A percentile compares a stretch with the other conserved stretches of the same genome.
phyloP scores from a whole-genome alignment of 1,140 invertebrate species.

The Drosophila pseudoananassae region DNA sequence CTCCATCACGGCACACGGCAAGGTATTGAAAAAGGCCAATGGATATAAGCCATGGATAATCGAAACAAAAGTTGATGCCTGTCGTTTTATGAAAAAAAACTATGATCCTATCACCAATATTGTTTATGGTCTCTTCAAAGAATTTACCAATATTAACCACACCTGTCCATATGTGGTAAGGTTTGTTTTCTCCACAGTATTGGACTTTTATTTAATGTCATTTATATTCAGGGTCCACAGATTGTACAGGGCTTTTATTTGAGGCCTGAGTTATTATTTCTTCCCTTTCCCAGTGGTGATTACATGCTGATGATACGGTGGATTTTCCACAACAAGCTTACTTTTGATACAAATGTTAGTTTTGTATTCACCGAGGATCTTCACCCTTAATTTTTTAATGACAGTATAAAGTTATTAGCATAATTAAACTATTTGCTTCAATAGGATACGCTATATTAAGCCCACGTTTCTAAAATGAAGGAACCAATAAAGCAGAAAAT shows the following conservation, averaged over 20 bases:
- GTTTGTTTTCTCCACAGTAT: neutral
- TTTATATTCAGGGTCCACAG: slow-evolving; percentile 20
- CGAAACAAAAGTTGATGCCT: slow-evolving; percentile 1
- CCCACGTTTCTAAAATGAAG: too few species aligned
- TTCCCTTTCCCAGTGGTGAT: slow-evolving; percentile 16
- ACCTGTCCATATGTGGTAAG: slow-evolving; percentile 33
- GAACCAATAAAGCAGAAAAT: too few species aligned
- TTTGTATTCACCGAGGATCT: slow-evolving; percentile 9
- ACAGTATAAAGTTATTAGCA: too few species aligned
- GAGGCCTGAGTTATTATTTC: neutral
- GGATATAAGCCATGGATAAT: slow-evolving; percentile 40
- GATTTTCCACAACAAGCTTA: slow-evolving; percentile 9
- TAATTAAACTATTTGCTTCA: neutral
- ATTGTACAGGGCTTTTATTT: slow-evolving; percentile 22
- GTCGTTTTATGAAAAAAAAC: neutral
- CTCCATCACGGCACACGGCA: neutral
- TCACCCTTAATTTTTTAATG: neutral
- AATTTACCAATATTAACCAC: slow-evolving; percentile 8
- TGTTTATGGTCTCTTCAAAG: slow-evolving; percentile 13
- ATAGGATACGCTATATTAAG: neutral
- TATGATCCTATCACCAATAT: slow-evolving; percentile 13
- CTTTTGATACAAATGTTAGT: slow-evolving; percentile 24
- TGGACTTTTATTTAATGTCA: neutral
- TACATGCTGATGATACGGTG: slow-evolving; percentile 14
- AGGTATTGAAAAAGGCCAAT: slow-evolving; percentile 17